phyloP scores from a whole-genome alignment of 2,797 vertebrate genomes.

The Nasua narica region DNA sequence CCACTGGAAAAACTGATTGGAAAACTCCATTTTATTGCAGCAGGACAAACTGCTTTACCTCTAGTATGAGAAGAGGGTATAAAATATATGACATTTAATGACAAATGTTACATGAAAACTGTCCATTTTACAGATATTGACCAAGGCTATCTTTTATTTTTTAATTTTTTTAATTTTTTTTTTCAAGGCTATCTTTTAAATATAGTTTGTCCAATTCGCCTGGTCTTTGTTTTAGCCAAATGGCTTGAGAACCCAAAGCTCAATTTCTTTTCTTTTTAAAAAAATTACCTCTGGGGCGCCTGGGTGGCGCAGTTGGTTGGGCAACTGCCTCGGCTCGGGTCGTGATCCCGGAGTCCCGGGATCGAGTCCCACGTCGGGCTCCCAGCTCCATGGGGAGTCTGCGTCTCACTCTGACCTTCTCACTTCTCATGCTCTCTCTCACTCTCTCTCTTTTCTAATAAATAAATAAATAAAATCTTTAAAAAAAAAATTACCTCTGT shows the following conservation, averaged over 20 bases:
- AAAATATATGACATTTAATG: neutral
- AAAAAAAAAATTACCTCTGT: neutral
- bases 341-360: too few species aligned
- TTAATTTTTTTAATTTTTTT: too few species aligned
- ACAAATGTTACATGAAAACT: neutral
- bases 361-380: too few species aligned
- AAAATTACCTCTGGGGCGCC: too few species aligned
- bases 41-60: neutral
- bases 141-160: neutral
- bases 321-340: too few species aligned
- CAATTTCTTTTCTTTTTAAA: neutral
- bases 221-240: conserved; percentile 5
- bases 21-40: neutral
- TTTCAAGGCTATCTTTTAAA: neutral
- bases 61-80: neutral
- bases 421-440: too few species aligned
- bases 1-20: neutral
- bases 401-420: too few species aligned
- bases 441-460: too few species aligned
- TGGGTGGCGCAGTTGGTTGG: too few species aligned
- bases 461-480: too few species aligned
- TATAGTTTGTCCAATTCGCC: neutral
- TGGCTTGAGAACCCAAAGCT: neutral
- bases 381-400: too few species aligned
- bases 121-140: neutral